phyloP scores from a whole-genome alignment of 2,113 vertebrate genomes.

The Labrus mixtus region DNA sequence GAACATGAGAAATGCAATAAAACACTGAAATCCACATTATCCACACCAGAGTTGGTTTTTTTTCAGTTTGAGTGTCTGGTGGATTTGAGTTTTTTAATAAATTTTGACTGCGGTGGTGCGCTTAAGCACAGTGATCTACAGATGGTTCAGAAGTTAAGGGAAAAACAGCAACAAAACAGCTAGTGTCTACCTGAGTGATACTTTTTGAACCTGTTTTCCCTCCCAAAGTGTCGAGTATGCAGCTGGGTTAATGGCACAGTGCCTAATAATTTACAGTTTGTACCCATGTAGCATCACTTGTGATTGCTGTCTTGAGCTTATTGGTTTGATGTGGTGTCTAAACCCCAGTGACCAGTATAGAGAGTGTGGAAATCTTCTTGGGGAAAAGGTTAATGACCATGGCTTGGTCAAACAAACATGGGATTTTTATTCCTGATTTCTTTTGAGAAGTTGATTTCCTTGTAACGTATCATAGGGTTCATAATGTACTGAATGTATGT shows the following conservation, averaged over 20 bases:
- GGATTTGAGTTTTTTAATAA: not conserved
- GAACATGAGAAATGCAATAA: not conserved
- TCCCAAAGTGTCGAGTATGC: not conserved
- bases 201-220: not conserved
- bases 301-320: not conserved
- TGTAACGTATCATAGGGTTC: no score
- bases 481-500: no score
- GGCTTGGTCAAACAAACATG: not conserved
- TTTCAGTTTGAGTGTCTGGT: not conserved
- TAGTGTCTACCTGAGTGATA: no score
- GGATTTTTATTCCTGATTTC: no score
- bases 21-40: not conserved
- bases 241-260: not conserved
- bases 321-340: not conserved
- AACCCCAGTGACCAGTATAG: no score
- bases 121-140: not conserved
- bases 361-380: not conserved
- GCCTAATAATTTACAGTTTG: not conserved
- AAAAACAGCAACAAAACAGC: not conserved
- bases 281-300: not conserved
- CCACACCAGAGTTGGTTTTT: not conserved
- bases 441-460: no score
- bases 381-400: not conserved
- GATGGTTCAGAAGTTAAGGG: not conserved
- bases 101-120: not conserved